phyloP scores from a whole-genome alignment of 2,797 vertebrate genomes.

The Menidia menidia region DNA sequence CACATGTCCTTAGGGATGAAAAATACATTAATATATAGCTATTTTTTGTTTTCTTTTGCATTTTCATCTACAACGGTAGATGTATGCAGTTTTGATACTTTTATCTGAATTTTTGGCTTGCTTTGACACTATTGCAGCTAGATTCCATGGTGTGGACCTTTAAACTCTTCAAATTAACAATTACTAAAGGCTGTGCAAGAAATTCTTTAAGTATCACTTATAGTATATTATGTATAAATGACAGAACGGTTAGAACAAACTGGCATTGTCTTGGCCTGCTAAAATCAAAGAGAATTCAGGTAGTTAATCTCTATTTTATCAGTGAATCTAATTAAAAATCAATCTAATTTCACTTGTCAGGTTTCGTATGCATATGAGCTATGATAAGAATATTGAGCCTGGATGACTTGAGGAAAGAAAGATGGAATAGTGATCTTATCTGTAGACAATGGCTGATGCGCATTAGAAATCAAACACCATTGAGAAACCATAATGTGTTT shows the following conservation, averaged over 20 bases:
- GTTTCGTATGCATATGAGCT: slow-evolving; percentile 54
- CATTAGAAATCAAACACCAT: slow-evolving; percentile 41
- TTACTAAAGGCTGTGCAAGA: too few relatives aligned
- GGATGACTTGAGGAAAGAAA: slow-evolving; percentile 46
- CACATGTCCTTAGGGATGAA: too few relatives aligned
- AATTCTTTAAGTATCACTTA: neutral
- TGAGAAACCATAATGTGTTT: slow-evolving; percentile 29
- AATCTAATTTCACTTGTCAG: slow-evolving; percentile 71
- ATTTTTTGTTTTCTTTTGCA: too few relatives aligned
- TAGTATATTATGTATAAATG: slow-evolving; percentile 18
- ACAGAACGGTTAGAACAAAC: slow-evolving; percentile 37
- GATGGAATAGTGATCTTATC: slow-evolving; percentile 58
- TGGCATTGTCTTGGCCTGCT: slow-evolving; percentile 17
- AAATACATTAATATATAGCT: too few relatives aligned
- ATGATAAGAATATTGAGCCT: slow-evolving; percentile 58
- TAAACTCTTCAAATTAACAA: neutral
- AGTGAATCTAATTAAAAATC: slow-evolving; percentile 77
- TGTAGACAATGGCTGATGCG: slow-evolving; percentile 42
- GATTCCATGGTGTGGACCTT: neutral
- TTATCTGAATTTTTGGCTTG: too few relatives aligned
- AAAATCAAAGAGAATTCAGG: slow-evolving; percentile 58
- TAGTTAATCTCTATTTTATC: slow-evolving; percentile 75
- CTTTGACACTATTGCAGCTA: too few relatives aligned
- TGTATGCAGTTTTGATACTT: too few relatives aligned
- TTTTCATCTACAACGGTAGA: too few relatives aligned